Evolutionary conservation across 2,888 invertebrate species (phyloP), one percentile per base, ranked within the genome.

Genomic region (Mystacides longicornis): DNA sequence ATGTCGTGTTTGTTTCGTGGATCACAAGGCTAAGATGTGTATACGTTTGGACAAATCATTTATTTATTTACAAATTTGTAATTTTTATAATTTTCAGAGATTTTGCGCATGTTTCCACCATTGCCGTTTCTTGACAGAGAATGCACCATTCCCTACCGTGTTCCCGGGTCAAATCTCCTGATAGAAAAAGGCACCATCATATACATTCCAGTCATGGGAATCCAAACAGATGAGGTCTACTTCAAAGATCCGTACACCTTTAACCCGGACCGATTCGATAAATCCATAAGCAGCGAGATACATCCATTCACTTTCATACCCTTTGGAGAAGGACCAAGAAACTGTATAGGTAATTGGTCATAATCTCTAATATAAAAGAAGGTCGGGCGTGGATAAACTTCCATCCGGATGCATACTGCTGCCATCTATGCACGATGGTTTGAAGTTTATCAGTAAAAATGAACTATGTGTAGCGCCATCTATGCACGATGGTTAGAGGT

Each of bases 91-190:
- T 51, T 64, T 63, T 22, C 62, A 72, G 77, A 77, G 64, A 71
- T 74, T 0, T 62, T 77, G n/a, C 65, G 77, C 21, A 68, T 70
- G 49, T 72, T 72, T 64, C 74, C 77, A 48, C 69, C 73, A 2
- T 64, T 67, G 1, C 59, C 66, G 2, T 43, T 64, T 5, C 58
- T 72, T 7, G 66, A 65, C 54, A 65, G 73, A 57, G 62, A 64
- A 50, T 68, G 72, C 16, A 62, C 61, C 1, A 52, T 62, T 21
- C 53, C 60, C 2, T 62, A 62, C 46, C 46, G 46, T 14, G 56
- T 67, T 9, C 65, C 65, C 1, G 60, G 60, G 14, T 55, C 63
- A n/a, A 49, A 60, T 5, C 45, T 59, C 0, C 48, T 59, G 1
- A 61, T 66, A 3, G 64, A 64, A 23, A 63, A 64, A 51, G 65